Base-by-base conservation (phyloP, 2,797 vertebrate genomes). In the Acipenser transmontanus region DNA sequence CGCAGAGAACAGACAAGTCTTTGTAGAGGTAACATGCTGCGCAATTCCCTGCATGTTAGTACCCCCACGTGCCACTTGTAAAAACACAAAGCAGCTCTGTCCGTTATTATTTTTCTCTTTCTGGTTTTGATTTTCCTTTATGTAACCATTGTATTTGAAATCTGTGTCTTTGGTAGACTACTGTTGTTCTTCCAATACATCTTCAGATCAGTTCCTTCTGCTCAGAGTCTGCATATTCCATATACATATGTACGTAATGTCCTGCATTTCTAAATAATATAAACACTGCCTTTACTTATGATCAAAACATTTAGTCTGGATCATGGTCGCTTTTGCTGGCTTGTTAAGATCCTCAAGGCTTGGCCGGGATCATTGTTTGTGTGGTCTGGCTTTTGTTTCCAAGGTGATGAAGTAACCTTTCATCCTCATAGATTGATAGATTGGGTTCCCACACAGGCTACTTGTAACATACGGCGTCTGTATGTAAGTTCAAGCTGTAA, bases 11-110 rank as follows among this genome's bases (percentile, higher is more conserved):
- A 79, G 79, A 49, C 83, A 80, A 11, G 7, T 92, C 73, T 90
- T 85, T 11, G 91, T 92, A 14, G 90, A 92, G 89, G 91, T 92
- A 82, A 87, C 62, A 66, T 49, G 10, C 9, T 56, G 50, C 10
- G 17, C 49, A n/a, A 47, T 50, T 34, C 17, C 47, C 47, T 50
- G 49, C 7, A 57, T 34, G 34, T 34, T 4, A 34, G 34, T 34
- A 34, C 34, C 34, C 34, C 34, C 34, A 34, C 2, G 4, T 34
- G 34, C 34, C 34, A 34, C 34, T 34, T 34, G 34, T 3, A 34
- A 34, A 4, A 34, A 34, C 34, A 34, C 0, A 34, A 34, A 34
- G 34, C 34, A 34, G 2, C 34, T 1, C 17, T 17, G 17, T 17
- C 17, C 1, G 17, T 17, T 17, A 1, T 17, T 17, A 17, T 17